Conservation (phyloP, 2,888 invertebrate species). For the Eristalis tenax region DNA sequence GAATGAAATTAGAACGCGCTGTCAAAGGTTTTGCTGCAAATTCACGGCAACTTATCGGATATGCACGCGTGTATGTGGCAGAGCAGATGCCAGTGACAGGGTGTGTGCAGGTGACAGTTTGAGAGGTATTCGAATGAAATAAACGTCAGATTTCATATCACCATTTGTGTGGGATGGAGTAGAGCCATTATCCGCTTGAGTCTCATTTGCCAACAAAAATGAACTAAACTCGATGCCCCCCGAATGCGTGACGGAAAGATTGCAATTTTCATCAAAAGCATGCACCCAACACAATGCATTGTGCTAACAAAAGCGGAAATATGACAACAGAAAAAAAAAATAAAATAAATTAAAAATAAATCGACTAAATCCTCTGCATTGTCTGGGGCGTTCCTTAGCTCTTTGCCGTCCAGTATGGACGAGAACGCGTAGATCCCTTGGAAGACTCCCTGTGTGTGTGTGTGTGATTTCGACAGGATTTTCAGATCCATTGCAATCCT, state of each 20-base stretch:
- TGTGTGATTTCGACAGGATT: slow-evolving; percentile 21
- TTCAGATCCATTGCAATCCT: background rate
- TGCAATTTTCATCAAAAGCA: slow-evolving; percentile 32
- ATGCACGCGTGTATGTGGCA: background rate
- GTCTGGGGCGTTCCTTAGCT: background rate
- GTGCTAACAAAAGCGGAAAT: background rate
- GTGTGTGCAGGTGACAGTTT: background rate
- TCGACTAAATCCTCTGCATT: background rate
- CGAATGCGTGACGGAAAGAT: slow-evolving; percentile 19
- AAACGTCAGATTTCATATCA: background rate
- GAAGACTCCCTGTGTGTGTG: background rate
- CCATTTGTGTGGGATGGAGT: too few relatives aligned
- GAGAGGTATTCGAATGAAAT: background rate
- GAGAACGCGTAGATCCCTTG: slow-evolving; percentile 3
- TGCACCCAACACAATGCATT: background rate
- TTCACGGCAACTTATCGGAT: background rate
- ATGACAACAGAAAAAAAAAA: background rate
- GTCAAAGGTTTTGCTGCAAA: background rate
- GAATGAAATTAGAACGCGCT: background rate
- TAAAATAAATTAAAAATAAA: background rate
- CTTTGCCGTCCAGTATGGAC: slow-evolving; percentile 5
- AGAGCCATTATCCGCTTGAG: background rate
- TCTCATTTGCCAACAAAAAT: background rate
- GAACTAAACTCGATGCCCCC: background rate
- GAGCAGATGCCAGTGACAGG: too few relatives aligned